phyloP scores from a whole-genome alignment of 2,888 invertebrate genomes.

The Drosophila crucigera region DNA sequence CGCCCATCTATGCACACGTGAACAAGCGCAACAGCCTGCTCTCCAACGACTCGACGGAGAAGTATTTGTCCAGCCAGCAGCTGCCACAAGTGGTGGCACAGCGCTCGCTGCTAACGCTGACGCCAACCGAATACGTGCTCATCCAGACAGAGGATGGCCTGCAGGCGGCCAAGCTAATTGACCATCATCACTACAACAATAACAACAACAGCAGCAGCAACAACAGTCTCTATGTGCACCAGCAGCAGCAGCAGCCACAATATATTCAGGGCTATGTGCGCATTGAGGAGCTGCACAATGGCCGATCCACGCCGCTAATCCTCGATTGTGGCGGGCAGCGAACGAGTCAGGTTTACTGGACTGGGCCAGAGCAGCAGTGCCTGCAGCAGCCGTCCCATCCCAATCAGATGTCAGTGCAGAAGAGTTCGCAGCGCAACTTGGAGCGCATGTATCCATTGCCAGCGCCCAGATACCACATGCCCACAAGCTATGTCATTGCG shows the following conservation, averaged over 20 bases:
- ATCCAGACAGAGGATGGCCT: constrained; percentile 82
- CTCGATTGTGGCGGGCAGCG: constrained; percentile 81
- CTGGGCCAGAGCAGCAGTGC: constrained; percentile 74
- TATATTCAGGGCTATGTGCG: constrained; percentile 59
- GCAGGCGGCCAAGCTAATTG: constrained; percentile 80
- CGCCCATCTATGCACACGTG: constrained; percentile 84
- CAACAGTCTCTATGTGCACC: constrained; percentile 56
- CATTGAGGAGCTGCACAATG: constrained; percentile 68
- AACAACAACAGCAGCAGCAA: constrained; percentile 13
- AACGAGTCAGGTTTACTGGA: constrained; percentile 83
- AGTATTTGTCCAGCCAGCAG: constrained; percentile 77
- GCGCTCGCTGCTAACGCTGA: constrained; percentile 42
- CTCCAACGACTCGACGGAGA: constrained; percentile 82
- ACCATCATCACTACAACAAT: constrained; percentile 48
- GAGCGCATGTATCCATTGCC: constrained; percentile 69
- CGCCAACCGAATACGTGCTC: constrained; percentile 78
- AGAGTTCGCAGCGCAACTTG: constrained; percentile 69
- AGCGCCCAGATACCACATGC: constrained; percentile 47
- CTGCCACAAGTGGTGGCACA: constrained; percentile 26
- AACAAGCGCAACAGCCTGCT: constrained; percentile 83
- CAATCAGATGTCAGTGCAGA: constrained; percentile 50
- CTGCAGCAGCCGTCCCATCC: constrained; percentile 55
- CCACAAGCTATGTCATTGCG: constrained; percentile 37
- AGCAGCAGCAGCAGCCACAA: constrained; percentile 52
- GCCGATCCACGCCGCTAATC: constrained; percentile 83